Evolutionary conservation across 2,888 invertebrate genomes (phyloP).

Genomic region (Conistra vaccinii): DNA sequence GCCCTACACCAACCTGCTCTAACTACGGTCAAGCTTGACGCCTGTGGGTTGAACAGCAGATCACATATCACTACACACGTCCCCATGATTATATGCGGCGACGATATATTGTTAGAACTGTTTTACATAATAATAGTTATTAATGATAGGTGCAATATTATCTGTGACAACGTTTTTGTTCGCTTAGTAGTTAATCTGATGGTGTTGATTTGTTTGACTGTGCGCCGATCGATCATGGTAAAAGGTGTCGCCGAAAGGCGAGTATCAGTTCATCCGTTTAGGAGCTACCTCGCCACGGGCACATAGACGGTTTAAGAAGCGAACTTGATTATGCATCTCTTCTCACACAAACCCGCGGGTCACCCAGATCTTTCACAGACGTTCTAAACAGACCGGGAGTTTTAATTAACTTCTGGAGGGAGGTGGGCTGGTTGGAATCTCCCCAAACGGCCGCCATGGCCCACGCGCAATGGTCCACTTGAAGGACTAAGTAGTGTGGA

Average conservation of each 20-base stretch:
- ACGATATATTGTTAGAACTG: conserved; percentile 46
- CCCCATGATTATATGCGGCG: conserved; percentile 47
- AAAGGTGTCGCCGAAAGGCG: not conserved
- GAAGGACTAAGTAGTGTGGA: no score
- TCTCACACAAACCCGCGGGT: no score
- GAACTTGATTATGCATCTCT: no score
- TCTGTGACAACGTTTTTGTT: not conserved
- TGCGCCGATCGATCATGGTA: not conserved
- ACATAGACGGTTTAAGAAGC: no score
- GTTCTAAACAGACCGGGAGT: no score
- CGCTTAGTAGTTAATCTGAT: not conserved
- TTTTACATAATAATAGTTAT: conserved; percentile 48
- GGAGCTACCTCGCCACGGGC: not conserved
- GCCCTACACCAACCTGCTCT: conserved; percentile 33
- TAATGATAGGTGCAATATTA: conserved; percentile 2
- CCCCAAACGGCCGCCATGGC: no score
- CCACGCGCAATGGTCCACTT: no score
- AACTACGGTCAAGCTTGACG: conserved; percentile 41
- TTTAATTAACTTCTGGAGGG: no score
- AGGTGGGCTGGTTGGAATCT: no score
- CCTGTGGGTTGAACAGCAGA: conserved; percentile 44
- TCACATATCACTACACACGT: conserved; percentile 37
- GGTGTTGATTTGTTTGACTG: not conserved
- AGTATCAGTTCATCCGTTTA: not conserved
- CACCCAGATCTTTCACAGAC: no score